Percentiles rank a stretch among this genome's conserved stretches.
Evolutionary conservation across 2,113 vertebrate species (phyloP).

Genomic region (Neomonachus schauinslandi): DNA sequence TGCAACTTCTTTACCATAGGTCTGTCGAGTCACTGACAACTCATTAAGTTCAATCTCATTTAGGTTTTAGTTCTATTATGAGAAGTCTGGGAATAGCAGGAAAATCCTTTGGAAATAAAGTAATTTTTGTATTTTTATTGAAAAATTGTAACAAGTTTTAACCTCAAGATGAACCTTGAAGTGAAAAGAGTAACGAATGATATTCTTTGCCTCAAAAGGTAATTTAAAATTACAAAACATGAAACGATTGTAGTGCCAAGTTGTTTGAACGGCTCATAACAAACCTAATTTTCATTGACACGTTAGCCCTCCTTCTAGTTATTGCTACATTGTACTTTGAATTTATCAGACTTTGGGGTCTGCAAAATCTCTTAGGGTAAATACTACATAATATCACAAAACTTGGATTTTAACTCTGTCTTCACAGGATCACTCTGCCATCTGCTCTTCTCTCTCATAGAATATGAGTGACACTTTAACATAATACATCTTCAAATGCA

Average conservation of each 20-base stretch:
- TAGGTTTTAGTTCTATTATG: slow-evolving; percentile 11
- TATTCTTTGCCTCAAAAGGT: slow-evolving; percentile 12
- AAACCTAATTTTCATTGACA: neutral
- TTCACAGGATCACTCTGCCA: neutral
- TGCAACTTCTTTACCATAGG: neutral
- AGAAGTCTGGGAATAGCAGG: neutral
- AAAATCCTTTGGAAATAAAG: slow-evolving; percentile 4
- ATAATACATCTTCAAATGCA: neutral
- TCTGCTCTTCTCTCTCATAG: neutral
- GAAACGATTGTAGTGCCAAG: neutral
- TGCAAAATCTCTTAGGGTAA: neutral
- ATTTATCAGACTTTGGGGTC: neutral
- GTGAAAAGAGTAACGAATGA: neutral
- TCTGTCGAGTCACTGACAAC: neutral
- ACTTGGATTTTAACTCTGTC: slow-evolving; percentile 10
- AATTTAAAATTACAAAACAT: slow-evolving; percentile 23
- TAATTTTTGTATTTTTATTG: slow-evolving; percentile 15
- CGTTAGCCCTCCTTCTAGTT: neutral
- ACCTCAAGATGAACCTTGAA: neutral
- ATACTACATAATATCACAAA: neutral
- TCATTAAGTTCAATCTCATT: neutral
- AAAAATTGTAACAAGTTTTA: slow-evolving; percentile 8
- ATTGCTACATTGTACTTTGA: neutral
- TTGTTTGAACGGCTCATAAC: neutral
- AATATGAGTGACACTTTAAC: neutral